Evolutionary conservation across 1,140 invertebrate species (phyloP).

Genomic region (Drosophila suzukii): DNA sequence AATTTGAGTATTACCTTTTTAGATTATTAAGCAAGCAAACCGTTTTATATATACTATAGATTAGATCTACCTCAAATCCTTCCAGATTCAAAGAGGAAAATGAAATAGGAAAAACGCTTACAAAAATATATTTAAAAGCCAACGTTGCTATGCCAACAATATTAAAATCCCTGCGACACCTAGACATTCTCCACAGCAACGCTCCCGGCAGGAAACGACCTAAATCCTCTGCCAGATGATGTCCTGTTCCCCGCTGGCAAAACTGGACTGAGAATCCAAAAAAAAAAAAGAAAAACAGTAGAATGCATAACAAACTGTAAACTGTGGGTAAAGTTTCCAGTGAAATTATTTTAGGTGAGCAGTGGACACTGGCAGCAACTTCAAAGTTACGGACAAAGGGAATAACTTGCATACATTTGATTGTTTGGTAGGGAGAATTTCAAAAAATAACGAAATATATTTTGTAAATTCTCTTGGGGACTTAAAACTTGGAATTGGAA

Average conservation of each 20-base stretch:
- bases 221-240: slow-evolving; percentile 36
- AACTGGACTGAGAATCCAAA: slow-evolving; percentile 1
- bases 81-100: neutral
- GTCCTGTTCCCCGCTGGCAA: slow-evolving; percentile 15
- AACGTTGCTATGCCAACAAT: slow-evolving; percentile 35
- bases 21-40: no score
- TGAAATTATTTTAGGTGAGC: slow-evolving; percentile 71
- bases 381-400: slow-evolving; percentile 65
- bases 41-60: no score
- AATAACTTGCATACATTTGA: slow-evolving; percentile 57
- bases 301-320: slow-evolving; percentile 71
- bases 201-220: slow-evolving; percentile 16
- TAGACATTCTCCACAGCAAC: slow-evolving; percentile 13
- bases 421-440: slow-evolving; percentile 34
- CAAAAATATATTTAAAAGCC: slow-evolving; percentile 1
- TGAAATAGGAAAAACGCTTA: slow-evolving; percentile 9
- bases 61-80: neutral
- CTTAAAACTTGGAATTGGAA: slow-evolving; percentile 72
- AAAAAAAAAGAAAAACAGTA: neutral
- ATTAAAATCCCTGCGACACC: slow-evolving; percentile 46
- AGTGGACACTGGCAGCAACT: slow-evolving; percentile 47
- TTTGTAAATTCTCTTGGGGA: slow-evolving; percentile 61
- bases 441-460: slow-evolving; percentile 47
- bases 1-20: neutral
- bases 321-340: slow-evolving; percentile 61